Conservation (phyloP, 2,797 vertebrate genomes). For the Neopelma chrysocephalum region DNA sequence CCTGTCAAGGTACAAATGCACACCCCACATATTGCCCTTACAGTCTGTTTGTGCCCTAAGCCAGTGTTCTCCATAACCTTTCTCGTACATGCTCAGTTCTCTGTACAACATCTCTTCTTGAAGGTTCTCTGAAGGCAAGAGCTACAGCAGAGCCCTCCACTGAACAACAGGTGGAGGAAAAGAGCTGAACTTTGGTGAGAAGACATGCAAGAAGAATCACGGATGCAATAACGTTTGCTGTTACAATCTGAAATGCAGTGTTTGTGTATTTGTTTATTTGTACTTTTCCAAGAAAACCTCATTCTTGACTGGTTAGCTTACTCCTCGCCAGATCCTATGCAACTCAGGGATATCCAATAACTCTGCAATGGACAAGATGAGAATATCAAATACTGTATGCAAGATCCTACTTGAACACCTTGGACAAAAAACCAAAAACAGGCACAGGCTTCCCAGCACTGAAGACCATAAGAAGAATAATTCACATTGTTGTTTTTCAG, state of each 20-base stretch:
- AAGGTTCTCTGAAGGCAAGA: background rate
- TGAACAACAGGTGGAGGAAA: background rate
- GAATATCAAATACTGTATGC: background rate
- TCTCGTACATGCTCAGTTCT: background rate
- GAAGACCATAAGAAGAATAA: background rate
- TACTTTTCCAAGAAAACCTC: background rate
- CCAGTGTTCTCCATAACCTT: background rate
- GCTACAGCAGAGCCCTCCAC: background rate
- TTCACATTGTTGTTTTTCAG: background rate
- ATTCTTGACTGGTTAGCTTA: background rate
- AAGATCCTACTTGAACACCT: background rate
- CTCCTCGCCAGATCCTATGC: rapidly evolving
- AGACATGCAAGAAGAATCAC: background rate
- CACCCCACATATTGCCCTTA: background rate
- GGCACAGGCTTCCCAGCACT: background rate
- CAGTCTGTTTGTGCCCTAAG: background rate
- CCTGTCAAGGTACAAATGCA: background rate
- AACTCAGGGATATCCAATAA: background rate
- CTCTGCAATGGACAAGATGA: background rate
- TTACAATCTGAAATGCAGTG: background rate
- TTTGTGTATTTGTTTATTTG: background rate
- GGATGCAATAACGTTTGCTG: background rate
- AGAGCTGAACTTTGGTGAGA: background rate
- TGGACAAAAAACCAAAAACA: background rate
- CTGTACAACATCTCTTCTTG: background rate